Evolutionary conservation across 2,113 vertebrate species (phyloP), one percentile per base, ranked within the genome.

Genomic region (Larimichthys crocea): DNA sequence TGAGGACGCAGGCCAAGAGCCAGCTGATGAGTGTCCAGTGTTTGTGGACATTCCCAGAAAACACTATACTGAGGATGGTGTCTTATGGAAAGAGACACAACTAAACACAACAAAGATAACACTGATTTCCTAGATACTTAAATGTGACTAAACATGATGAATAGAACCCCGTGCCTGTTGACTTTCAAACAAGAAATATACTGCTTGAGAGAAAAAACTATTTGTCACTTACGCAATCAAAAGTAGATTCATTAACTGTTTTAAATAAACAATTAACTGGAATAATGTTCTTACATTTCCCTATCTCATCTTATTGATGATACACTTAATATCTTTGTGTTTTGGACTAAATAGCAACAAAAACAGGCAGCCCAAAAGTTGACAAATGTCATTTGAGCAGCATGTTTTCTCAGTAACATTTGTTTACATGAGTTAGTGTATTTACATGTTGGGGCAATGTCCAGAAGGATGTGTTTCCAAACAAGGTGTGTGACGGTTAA

Each of bases 21-120:
- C 52, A 53, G 29, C 50, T 46, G 56, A 80, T 73, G 26, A 68
- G 57, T 20, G 74, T 60, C 65, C 73, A 72, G n/a, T 78, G 75
- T 61, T 74, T 83, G 44, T 44, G 66, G 49, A 71, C 52, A 56
- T 12, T 24, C 26, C 19, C 24, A 16, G 55, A 35, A 35, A 35
- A 35, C 31, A 62, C 53, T 63, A 65, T 40, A 70, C 70, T 61
- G 53, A 24, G 64, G 46, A 3, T 40, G 35, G 35, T 59, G 40
- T 53, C 20, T 11, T 49, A 3, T 24, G 7, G 7, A 29, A 60
- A 55, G 56, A 26, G n/a, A 52, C 48, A 40, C 20, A 22, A 61
- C 19, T 12, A 2, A 65, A 73, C 15, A 67, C 20, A 63, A 52
- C 52, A 8, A 62, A 12, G 5, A 11, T 16, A 10, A 61, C 4